Conservation (phyloP, 2,113 vertebrate genomes). For the Thomomys bottae region DNA sequence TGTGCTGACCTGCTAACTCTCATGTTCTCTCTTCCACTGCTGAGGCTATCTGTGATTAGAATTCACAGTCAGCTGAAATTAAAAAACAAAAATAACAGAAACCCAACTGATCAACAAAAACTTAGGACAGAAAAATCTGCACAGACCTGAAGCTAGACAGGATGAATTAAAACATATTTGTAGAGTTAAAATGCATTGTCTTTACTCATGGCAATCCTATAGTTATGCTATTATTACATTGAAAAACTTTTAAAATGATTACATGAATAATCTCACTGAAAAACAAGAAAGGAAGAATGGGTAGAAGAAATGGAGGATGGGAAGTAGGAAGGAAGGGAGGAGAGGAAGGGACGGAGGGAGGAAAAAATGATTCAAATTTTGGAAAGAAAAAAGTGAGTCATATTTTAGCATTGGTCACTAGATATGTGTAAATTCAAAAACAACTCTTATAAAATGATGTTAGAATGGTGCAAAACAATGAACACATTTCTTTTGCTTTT, state of each 20-base stretch:
- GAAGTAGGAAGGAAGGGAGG: neutral
- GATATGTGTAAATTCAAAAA: neutral
- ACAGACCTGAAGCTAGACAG: neutral
- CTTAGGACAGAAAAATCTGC: neutral
- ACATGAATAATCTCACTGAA: neutral
- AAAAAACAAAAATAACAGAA: neutral
- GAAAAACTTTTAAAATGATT: conserved; percentile 10
- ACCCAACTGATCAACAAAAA: neutral
- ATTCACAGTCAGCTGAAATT: neutral
- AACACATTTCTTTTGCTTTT: neutral
- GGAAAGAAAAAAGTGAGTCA: neutral
- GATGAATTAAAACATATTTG: neutral
- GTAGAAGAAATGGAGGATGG: too few species aligned
- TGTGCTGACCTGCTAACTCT: neutral
- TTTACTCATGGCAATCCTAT: neutral
- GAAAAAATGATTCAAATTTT: neutral
- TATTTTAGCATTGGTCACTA: neutral
- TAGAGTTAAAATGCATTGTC: neutral
- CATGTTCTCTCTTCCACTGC: neutral
- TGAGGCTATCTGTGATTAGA: neutral
- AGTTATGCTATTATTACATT: neutral
- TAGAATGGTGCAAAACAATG: neutral
- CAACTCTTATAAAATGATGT: neutral
- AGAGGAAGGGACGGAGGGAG: neutral
- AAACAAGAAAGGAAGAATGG: neutral